These are phyloP conservation scores for Cotesia typhae DNA, from an alignment of 1,140 invertebrate species.

Conservation along the genomic window DNA sequence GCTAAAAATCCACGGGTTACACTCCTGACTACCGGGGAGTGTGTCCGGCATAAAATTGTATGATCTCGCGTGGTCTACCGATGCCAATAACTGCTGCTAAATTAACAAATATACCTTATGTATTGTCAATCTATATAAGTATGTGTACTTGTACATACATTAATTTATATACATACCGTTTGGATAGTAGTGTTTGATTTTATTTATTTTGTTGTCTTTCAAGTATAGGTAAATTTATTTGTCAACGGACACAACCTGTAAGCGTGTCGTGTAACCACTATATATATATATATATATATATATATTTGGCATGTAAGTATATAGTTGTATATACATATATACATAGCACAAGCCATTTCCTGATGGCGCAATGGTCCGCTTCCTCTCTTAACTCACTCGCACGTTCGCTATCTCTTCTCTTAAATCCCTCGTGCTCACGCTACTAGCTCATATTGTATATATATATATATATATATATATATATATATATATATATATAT, in stretches of 20 bases:
- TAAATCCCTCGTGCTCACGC: background rate
- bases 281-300: background rate
- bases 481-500: background rate
- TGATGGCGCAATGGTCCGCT: slow-evolving; percentile 56
- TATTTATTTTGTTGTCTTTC: slow-evolving; percentile 42
- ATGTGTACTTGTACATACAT: background rate
- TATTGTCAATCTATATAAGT: background rate
- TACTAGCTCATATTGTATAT: slow-evolving; percentile 7
- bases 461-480: background rate
- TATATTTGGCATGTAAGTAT: background rate
- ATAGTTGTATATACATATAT: slow-evolving; percentile 43
- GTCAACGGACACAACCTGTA: slow-evolving; percentile 28
- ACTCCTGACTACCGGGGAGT: slow-evolving; percentile 17
- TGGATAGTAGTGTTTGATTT: background rate
- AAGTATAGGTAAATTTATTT: slow-evolving; percentile 37
- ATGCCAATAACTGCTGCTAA: background rate
- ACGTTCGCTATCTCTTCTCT: slow-evolving; percentile 31
- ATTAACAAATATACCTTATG: slow-evolving; percentile 9
- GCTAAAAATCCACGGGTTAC: background rate
- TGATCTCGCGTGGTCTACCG: slow-evolving; percentile 20
- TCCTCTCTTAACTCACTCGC: slow-evolving; percentile 40
- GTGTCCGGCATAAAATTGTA: slow-evolving; percentile 24
- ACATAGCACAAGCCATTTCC: slow-evolving; percentile 55
- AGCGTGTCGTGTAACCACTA: background rate
- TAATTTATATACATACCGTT: background rate